Evolutionary conservation across 2,888 invertebrate genomes (phyloP).

Genomic region (Geotrupes spiniger): DNA sequence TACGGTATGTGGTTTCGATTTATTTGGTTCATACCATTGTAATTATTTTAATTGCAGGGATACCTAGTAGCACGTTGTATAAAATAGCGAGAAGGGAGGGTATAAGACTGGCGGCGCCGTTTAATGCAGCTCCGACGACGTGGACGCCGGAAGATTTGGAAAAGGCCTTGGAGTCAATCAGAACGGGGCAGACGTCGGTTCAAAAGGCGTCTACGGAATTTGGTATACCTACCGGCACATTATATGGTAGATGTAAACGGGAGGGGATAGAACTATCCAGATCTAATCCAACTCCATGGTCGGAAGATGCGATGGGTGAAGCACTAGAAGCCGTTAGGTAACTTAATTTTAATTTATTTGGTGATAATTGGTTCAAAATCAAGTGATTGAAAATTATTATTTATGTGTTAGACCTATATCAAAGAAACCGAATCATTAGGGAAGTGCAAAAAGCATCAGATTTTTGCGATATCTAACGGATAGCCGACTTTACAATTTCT

Average conservation of each 20-base stretch:
- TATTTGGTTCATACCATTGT: background rate
- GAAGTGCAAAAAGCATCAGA: too few species aligned
- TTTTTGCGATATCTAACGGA: too few species aligned
- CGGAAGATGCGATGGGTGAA: constrained; percentile 90
- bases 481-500: too few species aligned
- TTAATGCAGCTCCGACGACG: constrained; percentile 85
- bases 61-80: constrained; percentile 87
- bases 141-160: constrained; percentile 84
- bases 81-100: constrained; percentile 89
- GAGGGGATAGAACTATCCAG: constrained; percentile 87
- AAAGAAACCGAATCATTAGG: too few species aligned
- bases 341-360: constrained; percentile 23
- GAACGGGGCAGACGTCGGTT: constrained; percentile 77
- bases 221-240: constrained; percentile 85
- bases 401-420: too few species aligned
- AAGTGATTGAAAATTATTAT: too few species aligned
- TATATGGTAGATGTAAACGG: constrained; percentile 84
- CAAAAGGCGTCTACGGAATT: constrained; percentile 83
- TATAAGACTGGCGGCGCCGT: constrained; percentile 83
- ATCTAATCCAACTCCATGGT: constrained; percentile 90
- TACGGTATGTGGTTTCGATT: constrained; percentile 56
- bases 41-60: constrained; percentile 53
- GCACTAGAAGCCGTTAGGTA: constrained; percentile 86
- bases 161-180: constrained; percentile 77
- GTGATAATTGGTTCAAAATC: background rate